These are phyloP conservation scores for Dysmachus trigonus DNA, from an alignment of 2,888 invertebrate genomes.

Conservation along the genomic window DNA sequence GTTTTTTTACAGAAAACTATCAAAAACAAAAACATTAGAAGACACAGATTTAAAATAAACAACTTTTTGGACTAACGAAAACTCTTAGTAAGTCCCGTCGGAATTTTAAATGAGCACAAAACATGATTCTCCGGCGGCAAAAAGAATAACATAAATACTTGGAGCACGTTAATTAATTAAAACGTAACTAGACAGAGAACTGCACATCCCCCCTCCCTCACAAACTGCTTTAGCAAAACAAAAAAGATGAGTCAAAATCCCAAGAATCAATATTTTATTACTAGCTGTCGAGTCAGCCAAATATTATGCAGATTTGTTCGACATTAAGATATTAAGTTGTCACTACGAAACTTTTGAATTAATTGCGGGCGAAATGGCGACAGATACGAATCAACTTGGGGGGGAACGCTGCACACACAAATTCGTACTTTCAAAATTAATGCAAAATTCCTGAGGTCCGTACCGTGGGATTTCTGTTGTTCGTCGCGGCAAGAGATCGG, in stretches of 20 bases:
- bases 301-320: neutral
- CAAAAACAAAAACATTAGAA: neutral
- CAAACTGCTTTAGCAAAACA: neutral
- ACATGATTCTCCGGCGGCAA: neutral
- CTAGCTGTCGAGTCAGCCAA: neutral
- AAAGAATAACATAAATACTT: neutral
- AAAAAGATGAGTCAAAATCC: neutral
- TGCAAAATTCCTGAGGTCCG: neutral
- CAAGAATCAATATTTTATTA: neutral
- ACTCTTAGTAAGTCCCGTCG: neutral
- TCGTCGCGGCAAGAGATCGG: no score
- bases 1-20: neutral
- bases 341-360: neutral
- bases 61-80: neutral
- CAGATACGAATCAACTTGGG: neutral
- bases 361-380: neutral
- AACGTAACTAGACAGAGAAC: neutral
- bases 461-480: neutral
- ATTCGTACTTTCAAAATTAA: neutral
- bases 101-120: neutral
- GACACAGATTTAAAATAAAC: neutral
- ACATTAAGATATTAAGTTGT: neutral
- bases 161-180: neutral
- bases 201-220: neutral
- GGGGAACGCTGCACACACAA: neutral